Evolutionary conservation across 2,797 vertebrate genomes (phyloP), one percentile per base, ranked within the genome.

Genomic region (Mallotus villosus): DNA sequence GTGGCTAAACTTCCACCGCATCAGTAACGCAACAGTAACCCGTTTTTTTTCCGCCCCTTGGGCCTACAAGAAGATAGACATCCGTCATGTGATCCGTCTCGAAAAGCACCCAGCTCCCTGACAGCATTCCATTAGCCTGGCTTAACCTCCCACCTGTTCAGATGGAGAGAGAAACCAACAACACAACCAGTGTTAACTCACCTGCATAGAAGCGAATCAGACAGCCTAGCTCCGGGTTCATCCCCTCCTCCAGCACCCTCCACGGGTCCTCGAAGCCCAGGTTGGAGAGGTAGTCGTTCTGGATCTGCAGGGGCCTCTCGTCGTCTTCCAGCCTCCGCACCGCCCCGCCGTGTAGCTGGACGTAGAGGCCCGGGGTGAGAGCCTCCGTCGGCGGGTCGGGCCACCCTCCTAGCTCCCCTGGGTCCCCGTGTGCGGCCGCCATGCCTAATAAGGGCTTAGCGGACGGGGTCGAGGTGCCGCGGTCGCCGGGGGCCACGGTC

Each of bases 131-230:
- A 8, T 51, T 12, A 51, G 3, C 49, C 49, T 51, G 17, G 1
- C 14, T 51, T 12, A 51, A 2, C 49, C 49, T 51, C 17, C 49
- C 49, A 51, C 49, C 12, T 12, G 49, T 51, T 51, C 49, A 1
- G 49, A 51, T 16, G 32, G 49, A 14, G 3, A 51, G 11, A 2
- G 14, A 14, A 2, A 6, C 0, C 1, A 8, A 8, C 2, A 7
- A 34, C 6, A 6, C 32, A 34, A 34, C 32, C 32, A 6, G 24
- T 25, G 41, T 24, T 25, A 84, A 84, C 87, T 92, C 87, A 97
- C 96, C 96, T 86, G 95, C 94, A 78, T 95, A 96, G 90, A 97
- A 97, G 73, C 96, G 95, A 59, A 97, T 94, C 80, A 97, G 91
- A 82, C 95, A 95, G 86, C 96, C 95, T 0, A 96, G 92, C 83